Evolutionary conservation across 2,113 vertebrate species (phyloP).

Genomic region (Canis aureus): DNA sequence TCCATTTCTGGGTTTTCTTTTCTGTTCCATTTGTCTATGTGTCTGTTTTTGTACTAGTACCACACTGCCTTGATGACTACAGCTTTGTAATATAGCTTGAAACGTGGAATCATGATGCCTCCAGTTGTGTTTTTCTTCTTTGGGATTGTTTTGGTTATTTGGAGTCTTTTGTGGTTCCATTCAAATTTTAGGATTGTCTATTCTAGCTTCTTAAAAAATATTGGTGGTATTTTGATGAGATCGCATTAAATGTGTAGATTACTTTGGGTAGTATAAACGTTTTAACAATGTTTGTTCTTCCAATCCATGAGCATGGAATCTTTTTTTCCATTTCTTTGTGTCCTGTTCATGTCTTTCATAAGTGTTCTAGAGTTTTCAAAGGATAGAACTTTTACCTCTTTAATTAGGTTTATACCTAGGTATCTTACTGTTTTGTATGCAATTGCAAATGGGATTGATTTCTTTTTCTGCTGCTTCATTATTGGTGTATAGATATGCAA

Average conservation of each 20-base stretch:
- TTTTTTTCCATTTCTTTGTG: neutral
- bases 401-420: neutral
- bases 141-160: neutral
- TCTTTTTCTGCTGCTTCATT: neutral
- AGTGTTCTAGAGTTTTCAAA: neutral
- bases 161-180: neutral
- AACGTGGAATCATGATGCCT: neutral
- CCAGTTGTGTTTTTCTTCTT: neutral
- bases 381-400: neutral
- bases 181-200: neutral
- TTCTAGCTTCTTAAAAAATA: neutral
- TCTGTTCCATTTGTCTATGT: neutral
- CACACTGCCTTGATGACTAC: neutral
- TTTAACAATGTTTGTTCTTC: neutral
- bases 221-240: neutral
- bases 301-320: fast-evolving
- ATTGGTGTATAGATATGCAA: neutral
- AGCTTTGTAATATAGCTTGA: neutral
- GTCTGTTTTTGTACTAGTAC: neutral
- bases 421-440: neutral
- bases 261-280: neutral
- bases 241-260: neutral
- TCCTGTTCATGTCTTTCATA: neutral
- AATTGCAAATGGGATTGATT: neutral
- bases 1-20: neutral